These are phyloP conservation scores for Micromys minutus DNA, from an alignment of 2,113 vertebrate genomes.

Conservation along the genomic window DNA sequence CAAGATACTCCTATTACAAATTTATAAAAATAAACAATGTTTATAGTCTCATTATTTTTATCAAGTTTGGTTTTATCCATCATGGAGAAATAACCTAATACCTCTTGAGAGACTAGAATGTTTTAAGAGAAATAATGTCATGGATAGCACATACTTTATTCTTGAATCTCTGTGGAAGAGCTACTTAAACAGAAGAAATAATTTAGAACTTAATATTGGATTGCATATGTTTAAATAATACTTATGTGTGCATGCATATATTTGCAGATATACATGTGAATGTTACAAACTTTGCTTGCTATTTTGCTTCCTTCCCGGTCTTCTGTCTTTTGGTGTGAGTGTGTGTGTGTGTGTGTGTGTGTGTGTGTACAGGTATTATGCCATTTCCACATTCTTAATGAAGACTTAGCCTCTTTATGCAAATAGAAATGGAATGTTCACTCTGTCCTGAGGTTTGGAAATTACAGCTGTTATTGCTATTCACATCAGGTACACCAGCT, in stretches of 20 bases:
- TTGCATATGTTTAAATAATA: neutral
- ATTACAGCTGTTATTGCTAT: slow-evolving; percentile 33
- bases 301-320: too few species aligned
- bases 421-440: neutral
- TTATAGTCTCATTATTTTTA: neutral
- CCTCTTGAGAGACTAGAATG: neutral
- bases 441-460: neutral
- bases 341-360: neutral
- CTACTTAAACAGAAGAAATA: neutral
- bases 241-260: neutral
- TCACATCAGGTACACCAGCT: slow-evolving; percentile 66
- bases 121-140: neutral
- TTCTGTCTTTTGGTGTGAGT: neutral
- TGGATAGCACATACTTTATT: neutral
- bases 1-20: neutral
- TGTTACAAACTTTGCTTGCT: neutral
- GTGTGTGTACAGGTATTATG: neutral
- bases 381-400: neutral
- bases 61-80: neutral
- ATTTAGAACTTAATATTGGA: neutral
- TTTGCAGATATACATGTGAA: too few species aligned
- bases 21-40: neutral
- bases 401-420: neutral
- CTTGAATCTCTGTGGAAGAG: neutral
- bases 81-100: neutral